Evolutionary conservation across 2,888 invertebrate genomes (phyloP), one percentile per base, ranked within the genome.

Genomic region (Anoplius nigerrimus): DNA sequence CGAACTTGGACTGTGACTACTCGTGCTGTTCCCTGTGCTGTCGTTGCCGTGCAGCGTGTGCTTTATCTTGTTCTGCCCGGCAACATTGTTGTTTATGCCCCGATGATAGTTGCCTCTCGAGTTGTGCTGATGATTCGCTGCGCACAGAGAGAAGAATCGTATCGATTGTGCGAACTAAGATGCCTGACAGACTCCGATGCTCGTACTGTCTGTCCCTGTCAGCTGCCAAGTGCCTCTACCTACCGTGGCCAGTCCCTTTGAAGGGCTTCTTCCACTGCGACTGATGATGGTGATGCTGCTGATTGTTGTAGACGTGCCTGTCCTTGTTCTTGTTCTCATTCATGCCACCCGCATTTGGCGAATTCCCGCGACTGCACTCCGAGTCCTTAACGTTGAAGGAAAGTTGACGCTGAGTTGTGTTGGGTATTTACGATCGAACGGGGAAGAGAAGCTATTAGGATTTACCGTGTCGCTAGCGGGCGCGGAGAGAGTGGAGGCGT

Each of bases 281-380:
- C 54, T 80, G 82, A 73, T 83, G 84, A 66, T 86, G 84, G 72
- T 86, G 84, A 73, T 79, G 79, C 59, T 84, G 84, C 62, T 86
- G 84, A 69, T 84, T 82, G 71, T 85, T 84, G 74, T 82, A 85
- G 56, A 82, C 72, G 66, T 85, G 83, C 68, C 84, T 82, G 60
- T 87, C 87, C 71, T 82, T 86, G 69, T 80, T 83, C 75, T 84
- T 82, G 42, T 88, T 86, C 20, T 88, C 87, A 20, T 71, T 78
- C 67, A 87, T 88, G 27, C 85, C 84, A 42, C 87, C 86, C 58
- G 84, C 85, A 46, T 89, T 88, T n/a, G 88, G 88, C 52, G 88
- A 88, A 80, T 88, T 87, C 60, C 88, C 88, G 67, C 88, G 87
- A 74, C 88, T 88, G 76, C 87, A 87, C 75, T 88, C 88, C 2